These are phyloP conservation scores for Morpho helenor DNA, from an alignment of 2,888 invertebrate species.

Conservation along the genomic window DNA sequence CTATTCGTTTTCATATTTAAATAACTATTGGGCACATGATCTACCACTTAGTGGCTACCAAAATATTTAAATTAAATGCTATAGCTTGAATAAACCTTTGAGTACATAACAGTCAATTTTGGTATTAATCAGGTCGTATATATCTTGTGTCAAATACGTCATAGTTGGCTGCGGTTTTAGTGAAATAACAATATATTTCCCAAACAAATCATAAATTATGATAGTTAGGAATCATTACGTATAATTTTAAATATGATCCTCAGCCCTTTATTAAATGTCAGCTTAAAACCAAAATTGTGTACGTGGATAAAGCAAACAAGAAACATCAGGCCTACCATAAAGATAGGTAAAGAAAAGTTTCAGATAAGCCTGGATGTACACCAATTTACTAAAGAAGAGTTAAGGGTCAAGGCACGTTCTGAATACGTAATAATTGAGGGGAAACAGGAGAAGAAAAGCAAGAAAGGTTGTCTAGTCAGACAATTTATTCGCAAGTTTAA, in stretches of 20 bases:
- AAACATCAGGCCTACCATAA: conserved; percentile 43
- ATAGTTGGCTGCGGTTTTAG: no score
- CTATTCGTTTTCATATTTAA: no score
- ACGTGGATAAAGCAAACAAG: conserved; percentile 37
- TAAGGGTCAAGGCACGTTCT: conserved; percentile 53
- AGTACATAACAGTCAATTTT: no score
- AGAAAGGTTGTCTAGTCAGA: conserved; percentile 44
- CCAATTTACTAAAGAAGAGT: conserved; percentile 52
- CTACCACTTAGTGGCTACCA: no score
- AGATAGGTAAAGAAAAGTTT: conserved; percentile 52
- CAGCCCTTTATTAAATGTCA: conserved; percentile 25
- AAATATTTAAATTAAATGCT: no score
- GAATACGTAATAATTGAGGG: conserved; percentile 63
- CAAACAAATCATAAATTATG: neutral
- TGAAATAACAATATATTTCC: no score
- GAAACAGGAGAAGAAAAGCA: conserved; percentile 54
- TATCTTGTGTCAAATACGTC: no score
- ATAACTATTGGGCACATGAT: no score
- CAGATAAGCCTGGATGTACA: conserved; percentile 54
- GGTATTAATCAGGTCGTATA: no score
- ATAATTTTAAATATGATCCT: conserved; percentile 30
- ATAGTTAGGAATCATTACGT: neutral
- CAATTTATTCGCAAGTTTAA: conserved; percentile 58
- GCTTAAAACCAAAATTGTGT: conserved; percentile 31
- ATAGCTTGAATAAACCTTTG: no score